These are phyloP conservation scores for Plestiodon gilberti DNA, from an alignment of 2,113 vertebrate species.

Conservation along the genomic window DNA sequence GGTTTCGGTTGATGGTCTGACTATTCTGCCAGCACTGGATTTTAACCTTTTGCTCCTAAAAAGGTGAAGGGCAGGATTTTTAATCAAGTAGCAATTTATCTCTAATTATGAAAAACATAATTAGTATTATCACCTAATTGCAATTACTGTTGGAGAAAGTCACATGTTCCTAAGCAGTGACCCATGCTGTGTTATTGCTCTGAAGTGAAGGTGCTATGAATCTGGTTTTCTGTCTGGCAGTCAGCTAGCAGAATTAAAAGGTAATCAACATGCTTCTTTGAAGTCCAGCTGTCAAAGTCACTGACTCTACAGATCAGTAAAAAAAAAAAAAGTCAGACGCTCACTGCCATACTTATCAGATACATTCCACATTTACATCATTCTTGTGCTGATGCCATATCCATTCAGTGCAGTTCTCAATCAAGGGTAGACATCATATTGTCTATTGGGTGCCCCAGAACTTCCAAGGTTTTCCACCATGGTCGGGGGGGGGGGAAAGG, in stretches of 20 bases:
- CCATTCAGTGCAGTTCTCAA: conserved; percentile 4
- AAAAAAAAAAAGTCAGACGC: conserved; percentile 60
- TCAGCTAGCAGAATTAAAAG: conserved; percentile 70
- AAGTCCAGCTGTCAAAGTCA: conserved; percentile 64
- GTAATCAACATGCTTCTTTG: conserved; percentile 65
- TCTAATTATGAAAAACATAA: conserved; percentile 79
- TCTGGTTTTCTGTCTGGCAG: conserved; percentile 64
- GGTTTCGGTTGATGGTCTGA: conserved; percentile 46
- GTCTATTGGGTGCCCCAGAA: not conserved
- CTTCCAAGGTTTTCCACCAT: not conserved
- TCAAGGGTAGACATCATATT: not conserved
- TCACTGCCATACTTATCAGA: conserved; percentile 40
- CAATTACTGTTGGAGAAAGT: conserved; percentile 72
- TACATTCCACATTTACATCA: conserved; percentile 33
- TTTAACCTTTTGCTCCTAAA: conserved; percentile 71
- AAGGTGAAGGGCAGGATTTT: conserved; percentile 73
- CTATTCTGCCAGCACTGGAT: conserved; percentile 41
- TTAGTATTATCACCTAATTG: conserved; percentile 77
- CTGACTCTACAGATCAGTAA: conserved; percentile 44
- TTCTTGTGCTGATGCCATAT: conserved; percentile 54
- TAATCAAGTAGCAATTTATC: conserved; percentile 75
- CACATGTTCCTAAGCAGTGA: conserved; percentile 72
- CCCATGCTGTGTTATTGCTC: conserved; percentile 60
- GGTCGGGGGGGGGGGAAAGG: too few relatives aligned
- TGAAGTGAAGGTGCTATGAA: conserved; percentile 61